These are phyloP conservation scores for Ips typographus DNA, from an alignment of 1,140 invertebrate species.

Conservation along the genomic window DNA sequence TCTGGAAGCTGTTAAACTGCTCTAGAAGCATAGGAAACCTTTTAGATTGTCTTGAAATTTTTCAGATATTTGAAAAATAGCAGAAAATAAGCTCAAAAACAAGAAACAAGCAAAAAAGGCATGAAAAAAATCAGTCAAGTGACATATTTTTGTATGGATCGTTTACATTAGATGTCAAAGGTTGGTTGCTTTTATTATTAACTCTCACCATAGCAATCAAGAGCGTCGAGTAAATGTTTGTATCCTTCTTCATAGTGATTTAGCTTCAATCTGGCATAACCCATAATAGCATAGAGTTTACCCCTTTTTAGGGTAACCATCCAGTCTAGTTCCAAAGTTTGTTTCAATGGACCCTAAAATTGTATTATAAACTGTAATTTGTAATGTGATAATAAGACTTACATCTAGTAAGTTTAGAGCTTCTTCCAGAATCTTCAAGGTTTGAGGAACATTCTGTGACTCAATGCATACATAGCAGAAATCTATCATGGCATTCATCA, in stretches of 20 bases:
- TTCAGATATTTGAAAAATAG: no score
- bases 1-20: no score
- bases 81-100: no score
- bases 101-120: no score
- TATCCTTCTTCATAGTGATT: conserved; percentile 50
- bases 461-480: conserved; percentile 57
- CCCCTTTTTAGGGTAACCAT: conserved; percentile 51
- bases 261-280: conserved; percentile 51
- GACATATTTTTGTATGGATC: no score
- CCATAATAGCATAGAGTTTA: conserved; percentile 54
- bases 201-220: conserved; percentile 32
- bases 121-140: no score
- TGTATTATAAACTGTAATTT: background rate
- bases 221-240: conserved; percentile 24
- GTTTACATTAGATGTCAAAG: no score
- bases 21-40: no score
- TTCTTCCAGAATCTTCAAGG: conserved; percentile 55
- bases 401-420: conserved; percentile 51
- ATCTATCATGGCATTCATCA: conserved; percentile 57
- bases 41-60: no score
- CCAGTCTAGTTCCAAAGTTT: conserved; percentile 48
- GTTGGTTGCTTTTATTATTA: background rate
- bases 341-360: conserved; percentile 42
- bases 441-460: conserved; percentile 55
- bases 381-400: conserved; percentile 6